Base-by-base conservation (phyloP, 1,140 invertebrate species). In the Drosophila sulfurigaster region DNA sequence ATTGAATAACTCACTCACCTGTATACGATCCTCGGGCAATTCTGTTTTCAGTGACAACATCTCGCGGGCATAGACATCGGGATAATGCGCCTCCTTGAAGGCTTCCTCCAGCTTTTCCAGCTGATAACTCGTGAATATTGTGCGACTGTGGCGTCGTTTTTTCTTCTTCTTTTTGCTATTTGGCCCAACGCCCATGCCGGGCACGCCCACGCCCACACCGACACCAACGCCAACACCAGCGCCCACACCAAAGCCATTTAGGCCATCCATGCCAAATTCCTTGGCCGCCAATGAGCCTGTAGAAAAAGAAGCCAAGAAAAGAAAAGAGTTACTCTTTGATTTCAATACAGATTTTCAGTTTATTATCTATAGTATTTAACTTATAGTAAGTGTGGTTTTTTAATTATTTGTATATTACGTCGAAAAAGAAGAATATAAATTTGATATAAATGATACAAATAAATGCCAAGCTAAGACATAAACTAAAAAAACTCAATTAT, bases 31-130 rank as follows among this genome's bases (percentile, higher is more conserved):
- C 94, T 99, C 99, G 5, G 99, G 98, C 64, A 99, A 94, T 94
- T 99, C 98, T 43, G 98, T 99, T 93, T 99, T 99, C 60, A 99
- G 94, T 16, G 98, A 98, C 62, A 99, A 95, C 96, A 99, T 98
- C 94, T 99, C 99, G 69, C 99, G 94, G 46, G 98, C 98, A 93
- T 99, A 99, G 59, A 99, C 98, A 93, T 99, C 99, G 1, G 99
- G 99, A 94, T 99, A 99, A 94, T 99, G 98, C 65, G 98, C 98
- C 92, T 99, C 98, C 93, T 99, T 99, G 95, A 99, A 99, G 7
- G 98, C 98, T 93, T 99, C 98, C 94, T 99, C 99, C 91, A 99
- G 94, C 94, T 99, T 98, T 93, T 99, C 98, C 94, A 99, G 94
- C 94, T 99, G 98, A 93, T 98, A 98, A 92, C 97, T 98, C 51